phyloP scores from a whole-genome alignment of 2,888 invertebrate genomes.

The Lymantria monacha region DNA sequence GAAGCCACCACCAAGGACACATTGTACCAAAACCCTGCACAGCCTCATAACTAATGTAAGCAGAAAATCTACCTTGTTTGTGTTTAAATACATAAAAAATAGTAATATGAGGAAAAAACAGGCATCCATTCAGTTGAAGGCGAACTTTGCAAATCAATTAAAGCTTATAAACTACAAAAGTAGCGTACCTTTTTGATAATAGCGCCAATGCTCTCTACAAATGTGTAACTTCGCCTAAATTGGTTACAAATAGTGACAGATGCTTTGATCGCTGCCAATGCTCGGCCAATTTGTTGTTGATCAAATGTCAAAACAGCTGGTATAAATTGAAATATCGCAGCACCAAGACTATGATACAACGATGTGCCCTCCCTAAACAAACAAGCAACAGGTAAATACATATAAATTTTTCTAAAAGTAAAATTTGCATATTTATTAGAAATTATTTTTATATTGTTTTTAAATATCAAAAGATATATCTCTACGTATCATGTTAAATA shows the following conservation, averaged over 20 bases:
- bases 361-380: conserved; percentile 87
- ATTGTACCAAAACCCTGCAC: too few relatives aligned
- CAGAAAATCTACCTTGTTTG: too few relatives aligned
- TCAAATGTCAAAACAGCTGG: conserved; percentile 97
- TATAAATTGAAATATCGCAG: conserved; percentile 93
- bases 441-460: too few relatives aligned
- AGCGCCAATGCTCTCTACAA: conserved; percentile 82
- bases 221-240: conserved; percentile 85
- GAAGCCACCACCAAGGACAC: too few relatives aligned
- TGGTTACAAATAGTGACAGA: conserved; percentile 90
- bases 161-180: neutral
- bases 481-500: too few relatives aligned
- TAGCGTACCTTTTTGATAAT: too few relatives aligned
- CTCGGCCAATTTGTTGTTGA: conserved; percentile 87
- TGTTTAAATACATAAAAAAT: too few relatives aligned
- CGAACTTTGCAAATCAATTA: neutral
- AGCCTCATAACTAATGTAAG: too few relatives aligned
- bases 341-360: conserved; percentile 96
- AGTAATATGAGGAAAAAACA: too few relatives aligned
- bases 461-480: too few relatives aligned
- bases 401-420: too few relatives aligned
- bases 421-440: too few relatives aligned
- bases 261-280: conserved; percentile 88
- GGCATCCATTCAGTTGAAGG: neutral
- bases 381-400: neutral